phyloP scores from a whole-genome alignment of 2,113 vertebrate species.

The Rhegmatorhina hoffmannsi region DNA sequence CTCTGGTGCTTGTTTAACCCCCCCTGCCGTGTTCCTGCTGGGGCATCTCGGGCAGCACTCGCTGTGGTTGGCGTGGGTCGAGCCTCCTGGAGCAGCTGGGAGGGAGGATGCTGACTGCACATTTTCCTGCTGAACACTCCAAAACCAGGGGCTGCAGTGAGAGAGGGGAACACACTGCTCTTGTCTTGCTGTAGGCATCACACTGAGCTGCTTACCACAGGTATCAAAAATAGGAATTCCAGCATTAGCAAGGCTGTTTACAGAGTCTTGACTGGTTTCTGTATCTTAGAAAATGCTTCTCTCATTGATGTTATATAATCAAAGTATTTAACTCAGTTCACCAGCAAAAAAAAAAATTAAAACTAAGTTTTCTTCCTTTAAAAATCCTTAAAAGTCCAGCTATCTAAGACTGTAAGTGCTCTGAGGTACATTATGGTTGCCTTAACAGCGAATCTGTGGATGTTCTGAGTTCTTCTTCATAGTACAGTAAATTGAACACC shows the following conservation, averaged over 20 bases:
- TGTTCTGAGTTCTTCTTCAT: not conserved
- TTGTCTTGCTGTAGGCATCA: not conserved
- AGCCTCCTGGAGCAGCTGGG: conserved; percentile 11
- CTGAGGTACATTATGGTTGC: not conserved
- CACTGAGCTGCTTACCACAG: not conserved
- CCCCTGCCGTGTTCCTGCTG: conserved; percentile 30
- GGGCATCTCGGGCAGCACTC: conserved; percentile 35
- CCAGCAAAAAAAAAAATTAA: not conserved
- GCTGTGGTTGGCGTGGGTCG: conserved; percentile 28
- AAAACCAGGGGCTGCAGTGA: conserved; percentile 44
- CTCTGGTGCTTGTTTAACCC: conserved; percentile 39
- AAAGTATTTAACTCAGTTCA: not conserved
- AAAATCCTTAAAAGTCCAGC: not conserved
- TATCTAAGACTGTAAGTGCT: not conserved
- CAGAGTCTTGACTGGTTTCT: not conserved
- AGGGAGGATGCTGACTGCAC: conserved; percentile 67
- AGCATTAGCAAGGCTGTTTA: not conserved
- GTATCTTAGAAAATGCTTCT: not conserved
- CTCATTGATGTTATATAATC: not conserved
- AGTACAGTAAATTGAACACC: not conserved
- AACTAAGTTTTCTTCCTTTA: not conserved
- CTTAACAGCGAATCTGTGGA: not conserved
- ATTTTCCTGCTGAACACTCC: conserved; percentile 69
- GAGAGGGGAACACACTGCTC: conserved; percentile 20
- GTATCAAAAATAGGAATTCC: not conserved